Evolutionary conservation across 2,797 vertebrate species (phyloP).

Genomic region (Sebastes steindachneri): DNA sequence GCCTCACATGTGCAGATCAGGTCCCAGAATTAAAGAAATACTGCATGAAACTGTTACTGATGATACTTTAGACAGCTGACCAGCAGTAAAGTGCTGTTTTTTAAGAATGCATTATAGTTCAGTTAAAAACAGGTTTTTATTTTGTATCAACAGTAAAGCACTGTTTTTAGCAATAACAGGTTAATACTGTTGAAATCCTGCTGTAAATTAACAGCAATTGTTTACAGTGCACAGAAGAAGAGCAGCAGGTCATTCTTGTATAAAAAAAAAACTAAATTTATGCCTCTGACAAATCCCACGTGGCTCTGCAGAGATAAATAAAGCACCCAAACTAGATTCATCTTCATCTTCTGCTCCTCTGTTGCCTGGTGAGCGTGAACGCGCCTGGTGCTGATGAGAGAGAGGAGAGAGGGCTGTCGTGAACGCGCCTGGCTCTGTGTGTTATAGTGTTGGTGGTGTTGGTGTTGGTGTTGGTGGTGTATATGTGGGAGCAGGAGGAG

Average conservation of each 20-base stretch:
- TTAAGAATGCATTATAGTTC: too few species aligned
- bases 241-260: not conserved
- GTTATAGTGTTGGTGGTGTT: slow-evolving; percentile 21
- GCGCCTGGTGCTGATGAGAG: slow-evolving; percentile 57
- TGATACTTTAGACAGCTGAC: too few species aligned
- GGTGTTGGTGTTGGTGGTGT: slow-evolving; percentile 15
- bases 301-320: slow-evolving; percentile 73
- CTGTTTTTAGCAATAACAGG: too few species aligned
- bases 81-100: too few species aligned
- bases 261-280: slow-evolving; percentile 28
- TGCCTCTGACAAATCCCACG: slow-evolving; percentile 54
- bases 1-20: too few species aligned
- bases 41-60: too few species aligned
- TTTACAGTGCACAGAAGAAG: too few species aligned
- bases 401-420: slow-evolving; percentile 22
- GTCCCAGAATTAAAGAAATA: too few species aligned
- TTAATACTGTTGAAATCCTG: too few species aligned
- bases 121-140: too few species aligned
- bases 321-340: slow-evolving; percentile 53
- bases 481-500: slow-evolving; percentile 71
- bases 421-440: slow-evolving; percentile 60
- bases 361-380: slow-evolving; percentile 78
- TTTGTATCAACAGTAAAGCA: too few species aligned
- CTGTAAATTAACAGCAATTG: too few species aligned
- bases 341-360: slow-evolving; percentile 52